phyloP scores from a whole-genome alignment of 2,888 invertebrate species.

The Phymatocera aterrima region DNA sequence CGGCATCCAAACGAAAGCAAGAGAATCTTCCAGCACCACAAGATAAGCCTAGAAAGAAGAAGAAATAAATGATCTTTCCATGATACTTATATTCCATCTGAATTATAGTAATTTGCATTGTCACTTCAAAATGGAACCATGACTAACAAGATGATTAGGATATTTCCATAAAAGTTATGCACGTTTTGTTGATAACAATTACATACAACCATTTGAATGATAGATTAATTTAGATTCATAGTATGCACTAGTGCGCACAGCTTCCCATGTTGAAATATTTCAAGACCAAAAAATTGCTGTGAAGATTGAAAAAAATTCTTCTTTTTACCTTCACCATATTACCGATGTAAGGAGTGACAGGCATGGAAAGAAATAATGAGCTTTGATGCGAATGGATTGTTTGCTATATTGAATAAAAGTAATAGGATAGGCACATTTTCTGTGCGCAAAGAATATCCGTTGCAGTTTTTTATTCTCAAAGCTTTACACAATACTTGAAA shows the following conservation, averaged over 20 bases:
- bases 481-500: background rate
- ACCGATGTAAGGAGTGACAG: background rate
- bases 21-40: slow-evolving; percentile 73
- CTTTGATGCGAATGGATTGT: background rate
- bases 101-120: slow-evolving; percentile 15
- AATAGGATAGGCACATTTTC: background rate
- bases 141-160: background rate
- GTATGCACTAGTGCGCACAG: background rate
- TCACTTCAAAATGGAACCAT: slow-evolving; percentile 14
- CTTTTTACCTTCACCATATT: background rate
- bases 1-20: slow-evolving; percentile 71
- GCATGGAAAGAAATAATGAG: background rate
- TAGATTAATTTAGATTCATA: slow-evolving; percentile 4
- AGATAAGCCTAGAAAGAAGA: slow-evolving; percentile 71
- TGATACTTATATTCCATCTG: slow-evolving; percentile 1
- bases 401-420: background rate
- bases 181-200: background rate
- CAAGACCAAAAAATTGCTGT: background rate
- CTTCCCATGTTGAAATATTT: slow-evolving; percentile 16
- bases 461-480: background rate
- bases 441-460: background rate
- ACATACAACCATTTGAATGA: background rate
- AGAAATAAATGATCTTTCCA: slow-evolving; percentile 66
- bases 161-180: slow-evolving; percentile 7
- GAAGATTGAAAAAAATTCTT: background rate